These are phyloP conservation scores for Pelobates fuscus DNA, from an alignment of 2,113 vertebrate genomes.

Conservation along the genomic window DNA sequence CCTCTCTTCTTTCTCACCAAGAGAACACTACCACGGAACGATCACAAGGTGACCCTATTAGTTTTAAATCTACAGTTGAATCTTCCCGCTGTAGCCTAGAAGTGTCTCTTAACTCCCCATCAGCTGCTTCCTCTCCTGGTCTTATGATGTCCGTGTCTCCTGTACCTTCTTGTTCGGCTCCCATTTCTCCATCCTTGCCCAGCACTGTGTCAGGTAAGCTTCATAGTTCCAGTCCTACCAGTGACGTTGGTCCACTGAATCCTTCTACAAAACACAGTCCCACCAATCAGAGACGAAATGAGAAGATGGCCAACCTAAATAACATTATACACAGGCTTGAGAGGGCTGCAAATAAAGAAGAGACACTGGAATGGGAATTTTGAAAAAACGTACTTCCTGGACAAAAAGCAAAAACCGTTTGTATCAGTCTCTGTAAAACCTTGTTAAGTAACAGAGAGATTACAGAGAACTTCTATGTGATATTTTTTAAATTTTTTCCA, in stretches of 20 bases:
- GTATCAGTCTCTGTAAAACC: slow-evolving; percentile 21
- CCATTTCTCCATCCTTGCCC: slow-evolving; percentile 83
- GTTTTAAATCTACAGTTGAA: slow-evolving; percentile 84
- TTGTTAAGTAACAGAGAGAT: slow-evolving; percentile 28
- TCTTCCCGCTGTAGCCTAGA: slow-evolving; percentile 88
- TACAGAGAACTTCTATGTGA: slow-evolving; percentile 35
- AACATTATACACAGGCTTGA: slow-evolving; percentile 97
- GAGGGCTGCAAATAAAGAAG: slow-evolving; percentile 91
- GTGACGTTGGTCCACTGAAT: slow-evolving; percentile 57
- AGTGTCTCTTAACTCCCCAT: slow-evolving; percentile 86
- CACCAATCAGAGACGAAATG: slow-evolving; percentile 88
- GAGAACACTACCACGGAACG: slow-evolving; percentile 68
- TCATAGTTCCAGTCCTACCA: slow-evolving; percentile 68
- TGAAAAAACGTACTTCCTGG: slow-evolving; percentile 59
- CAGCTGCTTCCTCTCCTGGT: slow-evolving; percentile 87
- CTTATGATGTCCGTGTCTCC: slow-evolving; percentile 88
- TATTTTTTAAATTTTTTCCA: slow-evolving; percentile 56
- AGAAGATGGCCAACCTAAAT: slow-evolving; percentile 99
- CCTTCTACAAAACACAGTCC: slow-evolving; percentile 80
- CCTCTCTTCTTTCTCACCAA: slow-evolving; percentile 58
- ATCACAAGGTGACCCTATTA: slow-evolving; percentile 74
- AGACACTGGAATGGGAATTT: slow-evolving; percentile 96
- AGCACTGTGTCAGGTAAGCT: slow-evolving; percentile 59
- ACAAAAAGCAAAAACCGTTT: neutral
- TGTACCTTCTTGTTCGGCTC: slow-evolving; percentile 83